A percentile compares a stretch with the other conserved stretches of the same genome.
These are phyloP conservation scores for Brachylomia viminalis DNA, from an alignment of 2,888 invertebrate genomes.

Conservation along the genomic window DNA sequence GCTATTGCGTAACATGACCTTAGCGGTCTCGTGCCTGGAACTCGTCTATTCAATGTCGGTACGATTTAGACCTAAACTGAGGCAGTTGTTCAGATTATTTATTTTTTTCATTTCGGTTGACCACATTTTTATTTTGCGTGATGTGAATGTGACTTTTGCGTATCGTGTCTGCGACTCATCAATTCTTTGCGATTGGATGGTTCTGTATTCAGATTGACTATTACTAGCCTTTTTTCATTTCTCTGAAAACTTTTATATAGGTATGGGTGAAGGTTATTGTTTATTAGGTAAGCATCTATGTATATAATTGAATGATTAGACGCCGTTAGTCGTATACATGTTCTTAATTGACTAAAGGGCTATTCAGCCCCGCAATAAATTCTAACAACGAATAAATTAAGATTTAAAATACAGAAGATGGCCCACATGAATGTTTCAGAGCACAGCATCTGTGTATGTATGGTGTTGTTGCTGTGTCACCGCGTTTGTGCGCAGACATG, in stretches of 20 bases:
- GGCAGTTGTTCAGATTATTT: constrained; percentile 40
- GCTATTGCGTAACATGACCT: constrained; percentile 37
- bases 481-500: background rate
- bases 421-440: background rate
- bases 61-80: constrained; percentile 34
- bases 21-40: constrained; percentile 42
- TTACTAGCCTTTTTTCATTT: constrained; percentile 13
- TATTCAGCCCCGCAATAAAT: background rate
- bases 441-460: background rate
- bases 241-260: background rate
- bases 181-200: constrained; percentile 20
- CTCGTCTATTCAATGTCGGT: constrained; percentile 38
- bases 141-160: constrained; percentile 7
- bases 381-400: background rate
- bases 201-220: constrained; percentile 3
- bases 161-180: constrained; percentile 48
- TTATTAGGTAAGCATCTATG: background rate
- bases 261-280: background rate
- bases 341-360: background rate
- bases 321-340: no score
- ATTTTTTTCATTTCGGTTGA: constrained; percentile 29
- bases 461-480: constrained; percentile 16
- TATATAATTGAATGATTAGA: background rate
- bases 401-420: background rate
- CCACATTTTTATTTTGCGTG: constrained; percentile 36